Evolutionary conservation across 2,888 invertebrate species (phyloP), one percentile per base, ranked within the genome.

Genomic region (Troilus luridus): DNA sequence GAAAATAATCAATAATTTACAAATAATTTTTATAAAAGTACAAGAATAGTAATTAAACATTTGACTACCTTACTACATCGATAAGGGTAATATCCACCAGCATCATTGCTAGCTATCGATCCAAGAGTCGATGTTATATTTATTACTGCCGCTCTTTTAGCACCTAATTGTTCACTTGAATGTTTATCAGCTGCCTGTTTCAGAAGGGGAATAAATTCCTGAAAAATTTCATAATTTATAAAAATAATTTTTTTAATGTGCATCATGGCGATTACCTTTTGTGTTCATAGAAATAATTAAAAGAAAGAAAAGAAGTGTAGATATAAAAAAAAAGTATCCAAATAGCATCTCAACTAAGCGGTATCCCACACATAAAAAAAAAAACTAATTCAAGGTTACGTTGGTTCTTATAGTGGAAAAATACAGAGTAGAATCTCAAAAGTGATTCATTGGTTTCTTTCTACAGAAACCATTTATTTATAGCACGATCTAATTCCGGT

Each of bases 121-220:
- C 97, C 98, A 85, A 98, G 95, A 91, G 96, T 95, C 0, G 98
- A 98, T 93, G 97, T 96, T 95, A 98, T 97, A 94, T 98, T 98
- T 91, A 98, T 95, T 77, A 98, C 95, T n/a, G 96, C 96, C 0
- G 97, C 97, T 92, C 96, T 96, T 14, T 95, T 93, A 14, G 95
- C 94, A 10, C 97, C 96, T 93, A 97, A 94, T 12, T 95, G 95
- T 91, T 94, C 93, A 24, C 95, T 94, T 8, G 94, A 93, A 93
- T 96, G 96, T 1, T 94, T 94, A 24, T 95, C 94, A 0, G 97
- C 95, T 0, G 97, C 97, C 94, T 95, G 95, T 93, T 96, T 97
- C 88, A 97, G 94, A 27, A 97, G 93, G 0, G 98, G 97, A 90
- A 97, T 93, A 88, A 98, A 95, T 24, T 96, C 95, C 97, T 98